Percentiles rank a stretch among this genome's conserved stretches.
phyloP scores from a whole-genome alignment of 2,888 invertebrate species.

The Acronicta alni region DNA sequence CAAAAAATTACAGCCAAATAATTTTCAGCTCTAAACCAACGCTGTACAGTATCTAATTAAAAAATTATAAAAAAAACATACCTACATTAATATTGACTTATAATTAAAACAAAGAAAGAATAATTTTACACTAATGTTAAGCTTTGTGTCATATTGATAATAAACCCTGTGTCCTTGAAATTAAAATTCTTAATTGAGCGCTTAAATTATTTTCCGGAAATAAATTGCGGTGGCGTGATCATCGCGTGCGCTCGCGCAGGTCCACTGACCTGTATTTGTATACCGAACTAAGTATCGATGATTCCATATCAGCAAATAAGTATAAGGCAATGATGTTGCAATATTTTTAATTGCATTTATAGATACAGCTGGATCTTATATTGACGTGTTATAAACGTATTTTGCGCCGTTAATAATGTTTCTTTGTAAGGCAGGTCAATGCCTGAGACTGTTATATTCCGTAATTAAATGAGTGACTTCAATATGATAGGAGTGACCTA shows the following conservation, averaged over 20 bases:
- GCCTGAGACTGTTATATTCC: not conserved
- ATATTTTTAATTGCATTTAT: slow-evolving; percentile 8
- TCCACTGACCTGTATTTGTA: slow-evolving; percentile 78
- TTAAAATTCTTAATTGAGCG: slow-evolving; percentile 60
- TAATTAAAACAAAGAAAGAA: slow-evolving; percentile 46
- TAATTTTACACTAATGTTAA: slow-evolving; percentile 20
- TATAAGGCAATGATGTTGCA: slow-evolving; percentile 34
- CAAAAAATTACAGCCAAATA: slow-evolving; percentile 54
- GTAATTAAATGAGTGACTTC: not conserved
- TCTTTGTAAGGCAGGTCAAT: not conserved
- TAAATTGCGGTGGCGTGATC: slow-evolving; percentile 81
- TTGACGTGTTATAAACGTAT: not conserved
- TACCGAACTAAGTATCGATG: slow-evolving; percentile 38
- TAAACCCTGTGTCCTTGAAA: slow-evolving; percentile 56
- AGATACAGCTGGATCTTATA: not conserved
- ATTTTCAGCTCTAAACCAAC: slow-evolving; percentile 40
- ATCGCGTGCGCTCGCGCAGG: slow-evolving; percentile 74
- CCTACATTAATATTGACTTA: too few relatives aligned
- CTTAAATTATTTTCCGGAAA: slow-evolving; percentile 64
- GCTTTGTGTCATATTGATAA: slow-evolving; percentile 24
- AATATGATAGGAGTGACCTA: not conserved
- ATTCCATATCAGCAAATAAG: slow-evolving; percentile 25
- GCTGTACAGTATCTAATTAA: slow-evolving; percentile 22
- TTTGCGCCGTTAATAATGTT: not conserved
- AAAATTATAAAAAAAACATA: slow-evolving; percentile 2